Conservation (phyloP, 2,888 invertebrate genomes). For the Agrochola lychnidis region DNA sequence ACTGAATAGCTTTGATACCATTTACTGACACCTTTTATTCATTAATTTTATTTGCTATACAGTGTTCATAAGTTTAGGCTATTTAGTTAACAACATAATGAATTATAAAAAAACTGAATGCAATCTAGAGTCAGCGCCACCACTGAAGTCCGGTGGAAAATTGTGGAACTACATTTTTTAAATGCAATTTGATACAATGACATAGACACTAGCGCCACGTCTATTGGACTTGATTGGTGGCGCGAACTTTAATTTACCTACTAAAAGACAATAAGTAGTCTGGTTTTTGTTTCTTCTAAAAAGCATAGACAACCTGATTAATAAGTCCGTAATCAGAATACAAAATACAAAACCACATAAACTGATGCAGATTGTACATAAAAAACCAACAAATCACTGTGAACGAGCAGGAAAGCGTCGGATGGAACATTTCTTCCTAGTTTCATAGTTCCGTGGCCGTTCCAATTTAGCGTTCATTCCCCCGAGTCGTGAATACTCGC, state of each 20-base stretch:
- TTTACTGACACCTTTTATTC: slow-evolving; percentile 7
- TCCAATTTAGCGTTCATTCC: slow-evolving; percentile 79
- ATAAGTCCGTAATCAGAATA: slow-evolving; percentile 36
- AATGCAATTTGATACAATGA: too few species aligned
- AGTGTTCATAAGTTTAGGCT: not conserved
- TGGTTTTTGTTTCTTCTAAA: slow-evolving; percentile 18
- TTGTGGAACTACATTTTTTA: too few species aligned
- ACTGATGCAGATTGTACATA: slow-evolving; percentile 43
- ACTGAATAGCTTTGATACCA: not conserved
- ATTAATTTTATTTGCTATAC: not conserved
- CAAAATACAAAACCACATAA: slow-evolving; percentile 31
- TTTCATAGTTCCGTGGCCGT: slow-evolving; percentile 70
- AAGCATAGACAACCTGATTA: slow-evolving; percentile 1
- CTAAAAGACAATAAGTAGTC: not conserved
- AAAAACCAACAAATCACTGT: slow-evolving; percentile 57
- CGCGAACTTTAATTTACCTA: not conserved
- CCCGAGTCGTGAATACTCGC: slow-evolving; percentile 67
- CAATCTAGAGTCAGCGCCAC: not conserved
- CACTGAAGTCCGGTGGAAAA: too few species aligned
- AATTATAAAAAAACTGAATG: not conserved
- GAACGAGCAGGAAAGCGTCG: slow-evolving; percentile 54
- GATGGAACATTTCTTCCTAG: slow-evolving; percentile 64
- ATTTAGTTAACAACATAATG: not conserved
- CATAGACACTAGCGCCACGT: too few species aligned
- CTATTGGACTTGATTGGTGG: too few species aligned